Base-by-base conservation (phyloP, 1,140 invertebrate species). In the Diachasma alloeum region DNA sequence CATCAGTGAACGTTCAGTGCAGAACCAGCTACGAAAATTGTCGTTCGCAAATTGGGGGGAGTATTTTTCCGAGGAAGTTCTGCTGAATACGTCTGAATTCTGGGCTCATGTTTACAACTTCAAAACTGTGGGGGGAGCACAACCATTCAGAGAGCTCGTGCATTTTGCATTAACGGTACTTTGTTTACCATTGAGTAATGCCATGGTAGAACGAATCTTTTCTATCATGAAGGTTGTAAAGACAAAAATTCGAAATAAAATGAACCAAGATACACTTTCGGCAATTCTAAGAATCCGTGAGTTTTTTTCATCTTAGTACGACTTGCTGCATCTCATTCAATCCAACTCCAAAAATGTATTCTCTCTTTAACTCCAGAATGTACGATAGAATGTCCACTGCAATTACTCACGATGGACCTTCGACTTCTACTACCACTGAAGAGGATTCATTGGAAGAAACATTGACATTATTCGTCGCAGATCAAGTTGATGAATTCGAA, bases 171-270 rank as follows among this genome's bases (percentile, higher is more conserved):
- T 82, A n/a, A 78, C 73, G 15, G 19, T 56, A 13, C 71, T 80
- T 4, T 74, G 78, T 15, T 66, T 80, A 17, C 81, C 79, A 24
- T 39, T 80, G 6, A 82, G 78, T 39, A 82, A 82, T 48, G 79
- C 79, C 0, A 75, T 79, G 0, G 81, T 80, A 0, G 81, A 82
- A 37, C 39, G 78, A 0, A 72, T 79, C 13, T 82, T 82, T 19
- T 48, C 44, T 4, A 48, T 48, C 13, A 48, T 48, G 44, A 48
- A 48, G 5, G 44, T 48, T 4, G 44, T 48, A 48, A 48, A 48
- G n/a, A 48, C 44, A 15, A 48, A 48, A 48, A 15, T 48, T 11
- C 44, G 44, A 5, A 48, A 48, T 15, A 48, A 48, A n/a, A 48
- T n/a, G 44, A 48, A 15, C 11, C 44, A 48, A 15, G 44, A 48